Percentiles rank a stretch among this genome's conserved stretches.
phyloP scores from a whole-genome alignment of 1,140 invertebrate genomes.

The Trinorchestia longiramus region DNA sequence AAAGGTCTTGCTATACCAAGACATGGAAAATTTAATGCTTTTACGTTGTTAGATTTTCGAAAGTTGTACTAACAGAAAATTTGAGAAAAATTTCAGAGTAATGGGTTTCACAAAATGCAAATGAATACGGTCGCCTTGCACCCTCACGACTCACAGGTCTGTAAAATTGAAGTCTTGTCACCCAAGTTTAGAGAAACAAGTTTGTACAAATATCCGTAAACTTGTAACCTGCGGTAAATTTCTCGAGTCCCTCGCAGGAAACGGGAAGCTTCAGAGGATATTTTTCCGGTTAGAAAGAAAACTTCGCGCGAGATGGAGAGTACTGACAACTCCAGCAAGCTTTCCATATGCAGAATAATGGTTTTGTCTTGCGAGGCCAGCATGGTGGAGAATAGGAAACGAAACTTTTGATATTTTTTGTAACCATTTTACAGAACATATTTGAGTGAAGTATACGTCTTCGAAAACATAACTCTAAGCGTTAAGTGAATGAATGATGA shows the following conservation, averaged over 20 bases:
- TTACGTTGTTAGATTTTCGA: not conserved
- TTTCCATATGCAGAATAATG: not conserved
- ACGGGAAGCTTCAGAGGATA: not conserved
- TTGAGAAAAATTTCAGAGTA: not conserved
- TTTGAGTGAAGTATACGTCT: not conserved
- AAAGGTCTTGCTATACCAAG: not conserved
- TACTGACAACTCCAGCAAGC: not conserved
- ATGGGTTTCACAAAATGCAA: not conserved
- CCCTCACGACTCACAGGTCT: not conserved
- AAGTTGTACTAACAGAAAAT: not conserved
- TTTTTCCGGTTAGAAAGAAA: not conserved
- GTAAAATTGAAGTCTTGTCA: conserved; percentile 1
- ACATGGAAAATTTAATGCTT: not conserved
- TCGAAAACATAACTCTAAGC: not conserved
- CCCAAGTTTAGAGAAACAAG: not conserved
- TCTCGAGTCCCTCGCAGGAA: not conserved
- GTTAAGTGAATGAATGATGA: not conserved
- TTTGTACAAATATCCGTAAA: not conserved
- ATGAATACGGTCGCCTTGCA: not conserved
- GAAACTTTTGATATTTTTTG: not conserved
- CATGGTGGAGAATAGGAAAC: not conserved
- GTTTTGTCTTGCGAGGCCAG: not conserved
- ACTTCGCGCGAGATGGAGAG: not conserved
- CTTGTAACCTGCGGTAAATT: not conserved
- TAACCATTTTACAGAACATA: not conserved